Percentiles rank a stretch among this genome's conserved stretches.
Evolutionary conservation across 2,113 vertebrate species (phyloP).

Genomic region (Mesoclemmys tuberculata): DNA sequence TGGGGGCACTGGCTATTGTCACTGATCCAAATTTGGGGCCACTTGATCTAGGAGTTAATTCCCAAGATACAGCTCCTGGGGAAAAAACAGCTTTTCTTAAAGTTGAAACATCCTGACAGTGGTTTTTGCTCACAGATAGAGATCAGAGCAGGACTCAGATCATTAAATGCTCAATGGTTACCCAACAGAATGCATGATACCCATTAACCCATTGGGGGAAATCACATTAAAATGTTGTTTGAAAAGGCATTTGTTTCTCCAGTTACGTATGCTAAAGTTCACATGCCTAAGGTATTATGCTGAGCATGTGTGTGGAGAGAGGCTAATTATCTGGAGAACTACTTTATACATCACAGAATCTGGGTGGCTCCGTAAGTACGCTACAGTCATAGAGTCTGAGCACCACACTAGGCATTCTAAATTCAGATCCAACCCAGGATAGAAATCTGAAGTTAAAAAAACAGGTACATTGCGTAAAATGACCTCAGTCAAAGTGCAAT

Average conservation of each 20-base stretch:
- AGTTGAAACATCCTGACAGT: background rate
- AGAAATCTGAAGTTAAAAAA: background rate
- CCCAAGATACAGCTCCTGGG: background rate
- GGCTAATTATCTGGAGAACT: background rate
- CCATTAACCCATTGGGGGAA: background rate
- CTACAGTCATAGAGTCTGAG: background rate
- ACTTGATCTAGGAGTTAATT: background rate
- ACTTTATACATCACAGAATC: background rate
- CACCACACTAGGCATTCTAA: background rate
- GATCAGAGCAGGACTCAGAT: background rate
- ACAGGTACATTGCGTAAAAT: background rate
- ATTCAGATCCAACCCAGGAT: background rate
- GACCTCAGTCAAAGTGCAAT: background rate
- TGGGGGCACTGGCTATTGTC: background rate
- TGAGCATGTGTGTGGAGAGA: background rate
- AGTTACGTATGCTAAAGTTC: background rate
- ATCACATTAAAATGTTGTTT: background rate
- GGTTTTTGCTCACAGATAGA: background rate
- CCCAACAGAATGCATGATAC: background rate
- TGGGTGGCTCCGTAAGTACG: background rate
- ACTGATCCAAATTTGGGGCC: background rate
- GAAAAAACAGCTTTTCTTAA: background rate
- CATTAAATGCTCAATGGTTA: background rate
- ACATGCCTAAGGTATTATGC: background rate
- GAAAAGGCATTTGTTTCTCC: background rate